phyloP scores from a whole-genome alignment of 2,888 invertebrate species.

The Thymelicus sylvestris region DNA sequence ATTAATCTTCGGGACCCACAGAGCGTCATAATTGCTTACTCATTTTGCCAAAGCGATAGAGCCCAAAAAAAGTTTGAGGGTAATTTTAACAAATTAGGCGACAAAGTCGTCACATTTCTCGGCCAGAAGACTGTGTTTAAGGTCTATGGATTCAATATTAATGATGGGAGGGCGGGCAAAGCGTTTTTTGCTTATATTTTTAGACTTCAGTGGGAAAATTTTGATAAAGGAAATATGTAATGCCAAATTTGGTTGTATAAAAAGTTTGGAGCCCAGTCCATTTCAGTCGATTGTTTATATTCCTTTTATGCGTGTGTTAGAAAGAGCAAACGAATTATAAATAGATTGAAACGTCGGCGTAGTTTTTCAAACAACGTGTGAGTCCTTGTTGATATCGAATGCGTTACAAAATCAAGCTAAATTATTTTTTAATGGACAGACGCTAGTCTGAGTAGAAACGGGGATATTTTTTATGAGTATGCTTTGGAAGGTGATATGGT shows the following conservation, averaged over 20 bases:
- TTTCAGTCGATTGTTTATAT: not conserved
- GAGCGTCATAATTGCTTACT: conserved; percentile 74
- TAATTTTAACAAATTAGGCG: conserved; percentile 81
- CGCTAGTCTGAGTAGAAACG: not conserved
- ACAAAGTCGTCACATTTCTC: conserved; percentile 76
- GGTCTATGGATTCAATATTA: conserved; percentile 51
- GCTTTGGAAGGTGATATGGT: not conserved
- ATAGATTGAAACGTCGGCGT: conserved; percentile 60
- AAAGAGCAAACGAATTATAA: conserved; percentile 54
- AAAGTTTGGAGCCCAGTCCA: not conserved
- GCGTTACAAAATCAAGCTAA: conserved; percentile 60
- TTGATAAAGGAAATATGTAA: conserved; percentile 16
- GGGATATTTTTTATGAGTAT: not conserved
- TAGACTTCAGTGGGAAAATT: conserved; percentile 27
- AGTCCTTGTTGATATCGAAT: conserved; percentile 67
- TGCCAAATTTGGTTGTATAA: conserved; percentile 12
- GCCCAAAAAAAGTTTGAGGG: conserved; percentile 55
- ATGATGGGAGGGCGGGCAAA: conserved; percentile 58
- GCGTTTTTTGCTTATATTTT: conserved; percentile 25
- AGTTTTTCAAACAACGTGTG: conserved; percentile 71
- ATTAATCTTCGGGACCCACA: conserved; percentile 75
- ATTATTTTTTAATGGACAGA: not conserved
- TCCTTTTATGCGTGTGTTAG: conserved; percentile 28
- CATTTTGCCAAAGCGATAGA: conserved; percentile 66
- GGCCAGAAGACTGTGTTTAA: conserved; percentile 54